Conservation (phyloP, 2,888 invertebrate species). For the Macrosoma leucophasiata region DNA sequence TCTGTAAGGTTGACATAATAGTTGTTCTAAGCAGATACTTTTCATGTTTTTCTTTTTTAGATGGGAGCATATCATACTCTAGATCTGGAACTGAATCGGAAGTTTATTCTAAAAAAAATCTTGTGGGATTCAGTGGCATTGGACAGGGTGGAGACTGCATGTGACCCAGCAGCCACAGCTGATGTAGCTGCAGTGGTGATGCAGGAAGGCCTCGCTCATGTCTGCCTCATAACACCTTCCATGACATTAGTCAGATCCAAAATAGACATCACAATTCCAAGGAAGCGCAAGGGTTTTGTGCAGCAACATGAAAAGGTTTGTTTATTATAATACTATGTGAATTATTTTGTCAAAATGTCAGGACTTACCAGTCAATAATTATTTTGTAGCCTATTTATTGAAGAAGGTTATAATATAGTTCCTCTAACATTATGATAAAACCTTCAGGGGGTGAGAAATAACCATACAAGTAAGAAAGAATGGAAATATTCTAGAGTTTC, state of each 20-base stretch:
- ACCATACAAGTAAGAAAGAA: too few relatives aligned
- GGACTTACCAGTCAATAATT: too few relatives aligned
- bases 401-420: too few relatives aligned
- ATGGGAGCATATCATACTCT: constrained; percentile 99
- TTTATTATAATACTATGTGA: too few relatives aligned
- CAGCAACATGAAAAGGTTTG: constrained; percentile 95
- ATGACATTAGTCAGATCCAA: constrained; percentile 98
- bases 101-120: constrained; percentile 89
- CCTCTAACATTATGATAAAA: too few relatives aligned
- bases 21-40: too few relatives aligned
- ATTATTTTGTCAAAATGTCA: too few relatives aligned
- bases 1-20: too few relatives aligned
- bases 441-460: too few relatives aligned
- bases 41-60: constrained; percentile 60
- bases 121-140: constrained; percentile 95
- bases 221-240: constrained; percentile 95
- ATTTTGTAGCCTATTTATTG: too few relatives aligned
- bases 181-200: constrained; percentile 98
- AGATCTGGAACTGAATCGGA: constrained; percentile 95
- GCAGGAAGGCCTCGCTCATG: constrained; percentile 97
- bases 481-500: too few relatives aligned
- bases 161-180: constrained; percentile 94
- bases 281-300: constrained; percentile 95
- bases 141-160: constrained; percentile 95
- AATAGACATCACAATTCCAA: constrained; percentile 96